phyloP scores from a whole-genome alignment of 2,888 invertebrate genomes.

The Leptopilina myrica region DNA sequence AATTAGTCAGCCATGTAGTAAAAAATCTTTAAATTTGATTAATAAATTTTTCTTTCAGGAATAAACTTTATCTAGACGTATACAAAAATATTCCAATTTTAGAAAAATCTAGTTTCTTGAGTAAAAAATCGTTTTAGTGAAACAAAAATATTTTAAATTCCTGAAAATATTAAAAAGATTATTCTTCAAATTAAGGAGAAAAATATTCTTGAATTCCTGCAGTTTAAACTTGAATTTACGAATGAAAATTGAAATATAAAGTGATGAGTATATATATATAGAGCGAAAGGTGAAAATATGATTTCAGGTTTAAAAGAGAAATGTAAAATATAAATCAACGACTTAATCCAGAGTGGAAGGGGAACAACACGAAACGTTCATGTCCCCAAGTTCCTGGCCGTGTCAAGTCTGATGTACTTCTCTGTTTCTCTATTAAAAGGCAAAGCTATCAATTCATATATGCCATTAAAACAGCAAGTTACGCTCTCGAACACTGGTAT shows the following conservation, averaged over 20 bases:
- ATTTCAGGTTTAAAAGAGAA: background rate
- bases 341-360: slow-evolving; percentile 3
- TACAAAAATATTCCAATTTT: too few relatives aligned
- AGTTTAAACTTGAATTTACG: too few relatives aligned
- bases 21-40: too few relatives aligned
- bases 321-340: background rate
- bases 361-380: slow-evolving; percentile 20
- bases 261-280: background rate
- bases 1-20: too few relatives aligned
- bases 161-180: too few relatives aligned
- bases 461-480: slow-evolving; percentile 33
- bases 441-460: slow-evolving; percentile 34
- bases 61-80: too few relatives aligned
- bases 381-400: slow-evolving; percentile 9
- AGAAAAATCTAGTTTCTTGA: too few relatives aligned
- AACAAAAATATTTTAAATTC: too few relatives aligned
- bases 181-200: too few relatives aligned
- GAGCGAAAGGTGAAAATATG: background rate
- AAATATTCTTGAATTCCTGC: too few relatives aligned
- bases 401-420: slow-evolving; percentile 36
- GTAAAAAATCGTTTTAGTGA: too few relatives aligned
- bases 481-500: slow-evolving; percentile 33
- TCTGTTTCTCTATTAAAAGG: slow-evolving; percentile 36
- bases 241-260: background rate
- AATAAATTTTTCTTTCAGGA: too few relatives aligned